Evolutionary conservation across 2,113 vertebrate genomes (phyloP).

Genomic region (Lophotis ruficrista): DNA sequence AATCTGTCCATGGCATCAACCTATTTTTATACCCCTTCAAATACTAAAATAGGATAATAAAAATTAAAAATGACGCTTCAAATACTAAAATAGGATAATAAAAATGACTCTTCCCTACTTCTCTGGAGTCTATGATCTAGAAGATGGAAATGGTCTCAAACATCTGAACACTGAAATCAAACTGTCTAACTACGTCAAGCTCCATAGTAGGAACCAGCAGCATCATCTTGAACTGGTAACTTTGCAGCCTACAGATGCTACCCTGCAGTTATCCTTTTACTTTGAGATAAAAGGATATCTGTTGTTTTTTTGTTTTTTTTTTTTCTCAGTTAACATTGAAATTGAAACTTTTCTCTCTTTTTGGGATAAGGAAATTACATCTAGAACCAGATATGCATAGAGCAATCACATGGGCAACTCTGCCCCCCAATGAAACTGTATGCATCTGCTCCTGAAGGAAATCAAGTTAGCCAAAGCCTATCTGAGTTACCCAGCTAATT

Average conservation of each 20-base stretch:
- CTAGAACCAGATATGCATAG: neutral
- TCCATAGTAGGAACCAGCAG: neutral
- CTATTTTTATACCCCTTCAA: slow-evolving; percentile 7
- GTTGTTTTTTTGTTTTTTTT: neutral
- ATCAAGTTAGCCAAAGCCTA: neutral
- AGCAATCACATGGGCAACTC: neutral
- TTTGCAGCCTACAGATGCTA: neutral
- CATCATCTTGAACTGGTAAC: neutral
- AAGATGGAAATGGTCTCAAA: neutral
- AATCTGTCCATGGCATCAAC: neutral
- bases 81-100: neutral
- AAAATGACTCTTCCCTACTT: neutral
- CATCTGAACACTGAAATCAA: neutral
- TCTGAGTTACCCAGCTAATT: neutral
- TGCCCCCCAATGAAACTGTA: neutral
- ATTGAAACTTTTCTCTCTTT: neutral
- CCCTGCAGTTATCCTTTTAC: neutral
- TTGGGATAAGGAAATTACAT: neutral
- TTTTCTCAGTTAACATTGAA: neutral
- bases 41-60: slow-evolving; percentile 7
- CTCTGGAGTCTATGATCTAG: neutral
- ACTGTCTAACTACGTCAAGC: neutral
- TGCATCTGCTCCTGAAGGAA: neutral
- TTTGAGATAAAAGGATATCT: neutral
- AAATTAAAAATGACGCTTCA: slow-evolving; percentile 29